phyloP scores from a whole-genome alignment of 1,140 invertebrate genomes.

The Drosophila mauritiana region DNA sequence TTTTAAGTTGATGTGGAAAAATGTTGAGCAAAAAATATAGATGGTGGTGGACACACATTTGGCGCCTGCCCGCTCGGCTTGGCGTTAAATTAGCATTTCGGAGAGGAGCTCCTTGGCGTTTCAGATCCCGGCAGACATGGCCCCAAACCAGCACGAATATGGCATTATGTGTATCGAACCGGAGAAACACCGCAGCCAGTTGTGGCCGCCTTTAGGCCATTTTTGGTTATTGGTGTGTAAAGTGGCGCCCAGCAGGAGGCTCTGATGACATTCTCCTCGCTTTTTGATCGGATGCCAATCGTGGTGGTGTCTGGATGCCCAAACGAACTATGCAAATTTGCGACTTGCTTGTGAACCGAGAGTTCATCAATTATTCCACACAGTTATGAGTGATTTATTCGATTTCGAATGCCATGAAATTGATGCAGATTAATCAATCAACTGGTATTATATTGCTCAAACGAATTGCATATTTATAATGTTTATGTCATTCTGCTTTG shows the following conservation, averaged over 20 bases:
- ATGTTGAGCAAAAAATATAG: not conserved
- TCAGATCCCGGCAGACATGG: conserved; percentile 38
- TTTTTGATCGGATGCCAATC: conserved; percentile 6
- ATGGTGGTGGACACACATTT: conserved; percentile 29
- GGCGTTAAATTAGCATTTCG: conserved; percentile 70
- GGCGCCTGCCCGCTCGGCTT: conserved; percentile 56
- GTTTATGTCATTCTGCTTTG: not conserved
- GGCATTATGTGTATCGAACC: conserved; percentile 38
- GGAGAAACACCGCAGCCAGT: conserved; percentile 17
- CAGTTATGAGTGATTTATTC: conserved; percentile 10
- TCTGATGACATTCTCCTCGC: conserved; percentile 56
- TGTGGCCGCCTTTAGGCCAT: conserved; percentile 30
- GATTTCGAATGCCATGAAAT: not conserved
- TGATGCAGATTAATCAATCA: conserved; percentile 18
- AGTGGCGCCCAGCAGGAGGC: conserved; percentile 40
- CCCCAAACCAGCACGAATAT: conserved; percentile 57
- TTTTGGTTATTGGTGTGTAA: conserved; percentile 46
- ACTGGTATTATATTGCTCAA: not conserved
- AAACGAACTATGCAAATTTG: conserved; percentile 13
- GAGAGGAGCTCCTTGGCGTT: conserved; percentile 20
- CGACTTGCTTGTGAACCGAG: not conserved
- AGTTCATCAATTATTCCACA: conserved; percentile 3
- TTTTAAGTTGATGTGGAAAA: conserved; percentile 5
- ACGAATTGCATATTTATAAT: not conserved
- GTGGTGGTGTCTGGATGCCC: not conserved